A percentile compares a stretch with the other conserved stretches of the same genome.
These are phyloP conservation scores for Drosophila meridiana DNA, from an alignment of 2,888 invertebrate genomes.

Conservation along the genomic window DNA sequence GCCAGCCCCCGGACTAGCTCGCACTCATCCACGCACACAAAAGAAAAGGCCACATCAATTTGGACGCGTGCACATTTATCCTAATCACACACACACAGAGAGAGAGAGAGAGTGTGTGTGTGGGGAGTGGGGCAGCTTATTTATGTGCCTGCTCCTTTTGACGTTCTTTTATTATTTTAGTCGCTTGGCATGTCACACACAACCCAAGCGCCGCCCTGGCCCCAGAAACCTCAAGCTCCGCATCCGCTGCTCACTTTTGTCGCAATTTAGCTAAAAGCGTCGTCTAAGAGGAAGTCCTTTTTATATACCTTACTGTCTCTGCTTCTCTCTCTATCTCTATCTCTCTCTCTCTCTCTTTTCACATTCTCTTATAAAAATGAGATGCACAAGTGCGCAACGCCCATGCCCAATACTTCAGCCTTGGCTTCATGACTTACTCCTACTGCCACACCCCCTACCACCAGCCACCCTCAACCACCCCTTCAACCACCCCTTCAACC, in stretches of 20 bases:
- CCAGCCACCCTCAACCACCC: background rate
- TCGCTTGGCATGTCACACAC: slow-evolving; percentile 53
- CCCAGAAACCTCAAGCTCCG: slow-evolving; percentile 12
- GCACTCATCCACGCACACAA: slow-evolving; percentile 32
- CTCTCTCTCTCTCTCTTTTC: slow-evolving; percentile 3
- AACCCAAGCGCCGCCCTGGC: background rate
- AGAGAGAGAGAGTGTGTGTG: slow-evolving; percentile 1
- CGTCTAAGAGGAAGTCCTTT: slow-evolving; percentile 78
- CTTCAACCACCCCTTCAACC: rapidly evolving
- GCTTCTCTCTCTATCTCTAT: background rate
- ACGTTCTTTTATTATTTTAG: slow-evolving; percentile 78
- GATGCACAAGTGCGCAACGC: slow-evolving; percentile 55
- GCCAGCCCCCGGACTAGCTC: background rate
- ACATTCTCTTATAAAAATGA: slow-evolving; percentile 62
- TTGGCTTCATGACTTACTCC: slow-evolving; percentile 16
- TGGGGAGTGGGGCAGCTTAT: slow-evolving; percentile 56
- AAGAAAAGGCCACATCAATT: slow-evolving; percentile 71
- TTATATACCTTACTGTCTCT: slow-evolving; percentile 58
- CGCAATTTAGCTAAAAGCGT: slow-evolving; percentile 80
- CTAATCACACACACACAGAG: slow-evolving; percentile 64
- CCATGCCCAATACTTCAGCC: slow-evolving; percentile 25
- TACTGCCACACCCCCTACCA: background rate
- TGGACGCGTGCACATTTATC: slow-evolving; percentile 78
- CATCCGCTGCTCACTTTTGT: slow-evolving; percentile 73
- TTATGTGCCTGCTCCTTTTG: slow-evolving; percentile 76